phyloP scores from a whole-genome alignment of 2,797 vertebrate species.

The Pipistrellus nathusii region DNA sequence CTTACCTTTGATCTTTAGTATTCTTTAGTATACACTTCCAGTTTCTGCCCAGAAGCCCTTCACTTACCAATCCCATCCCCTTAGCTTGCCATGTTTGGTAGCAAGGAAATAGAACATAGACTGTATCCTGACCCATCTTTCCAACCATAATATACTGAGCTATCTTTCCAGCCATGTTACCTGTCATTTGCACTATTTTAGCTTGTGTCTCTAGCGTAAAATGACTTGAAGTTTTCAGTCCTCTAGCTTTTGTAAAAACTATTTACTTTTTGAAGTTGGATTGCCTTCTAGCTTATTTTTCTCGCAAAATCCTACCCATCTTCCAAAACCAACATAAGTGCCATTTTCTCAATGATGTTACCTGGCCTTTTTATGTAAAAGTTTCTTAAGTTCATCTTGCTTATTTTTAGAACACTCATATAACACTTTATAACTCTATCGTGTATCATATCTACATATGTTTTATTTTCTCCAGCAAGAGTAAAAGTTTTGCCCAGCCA shows the following conservation, averaged over 20 bases:
- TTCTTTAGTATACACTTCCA: not conserved
- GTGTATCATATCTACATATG: not conserved
- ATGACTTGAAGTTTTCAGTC: not conserved
- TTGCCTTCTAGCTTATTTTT: not conserved
- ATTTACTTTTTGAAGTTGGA: conserved; percentile 2
- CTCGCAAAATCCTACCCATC: not conserved
- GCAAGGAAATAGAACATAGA: not conserved
- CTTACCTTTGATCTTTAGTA: not conserved
- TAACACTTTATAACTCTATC: not conserved
- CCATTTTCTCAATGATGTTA: not conserved
- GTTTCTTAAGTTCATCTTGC: not conserved
- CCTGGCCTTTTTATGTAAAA: not conserved
- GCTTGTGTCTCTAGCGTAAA: not conserved
- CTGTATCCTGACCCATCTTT: conserved; percentile 28
- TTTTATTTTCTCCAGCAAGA: not conserved
- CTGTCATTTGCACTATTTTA: not conserved
- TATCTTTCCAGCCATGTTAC: not conserved
- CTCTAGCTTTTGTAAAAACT: conserved; percentile 4
- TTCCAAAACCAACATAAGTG: not conserved
- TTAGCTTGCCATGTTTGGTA: not conserved
- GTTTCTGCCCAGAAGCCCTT: not conserved
- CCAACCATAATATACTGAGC: not conserved
- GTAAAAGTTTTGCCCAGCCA: not conserved
- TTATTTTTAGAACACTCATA: conserved; percentile 14
- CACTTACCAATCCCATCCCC: not conserved